These are phyloP conservation scores for Melanotaenia maccullochi DNA, from an alignment of 2,797 vertebrate species.

Conservation along the genomic window DNA sequence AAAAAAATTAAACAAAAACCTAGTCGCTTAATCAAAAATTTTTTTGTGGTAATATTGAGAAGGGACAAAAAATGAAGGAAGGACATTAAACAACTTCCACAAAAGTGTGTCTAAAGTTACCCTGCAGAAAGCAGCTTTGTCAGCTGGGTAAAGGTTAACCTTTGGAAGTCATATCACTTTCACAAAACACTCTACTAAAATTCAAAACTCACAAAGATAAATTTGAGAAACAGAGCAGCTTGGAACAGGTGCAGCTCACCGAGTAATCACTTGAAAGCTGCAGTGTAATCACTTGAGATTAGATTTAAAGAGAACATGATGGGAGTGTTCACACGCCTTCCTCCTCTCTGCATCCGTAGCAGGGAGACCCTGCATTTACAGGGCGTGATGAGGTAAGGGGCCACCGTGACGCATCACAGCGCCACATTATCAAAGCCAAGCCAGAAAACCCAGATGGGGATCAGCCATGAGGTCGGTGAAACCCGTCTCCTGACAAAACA, in stretches of 20 bases:
- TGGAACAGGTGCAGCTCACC: conserved; percentile 57
- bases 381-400: conserved; percentile 41
- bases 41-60: too few relatives aligned
- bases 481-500: conserved; percentile 87
- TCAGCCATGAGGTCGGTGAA: conserved; percentile 75
- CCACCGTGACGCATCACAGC: conserved; percentile 28
- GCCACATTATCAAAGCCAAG: conserved; percentile 60
- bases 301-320: conserved; percentile 43
- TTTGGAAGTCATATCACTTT: conserved; percentile 28
- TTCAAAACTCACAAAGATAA: conserved; percentile 16
- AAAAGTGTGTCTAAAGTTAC: neutral
- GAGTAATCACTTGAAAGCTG: conserved; percentile 46
- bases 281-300: conserved; percentile 63
- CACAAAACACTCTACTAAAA: conserved; percentile 12
- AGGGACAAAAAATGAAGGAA: too few relatives aligned
- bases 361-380: conserved; percentile 47
- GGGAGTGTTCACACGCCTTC: conserved; percentile 34
- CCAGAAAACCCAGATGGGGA: conserved; percentile 75
- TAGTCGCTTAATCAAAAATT: too few relatives aligned
- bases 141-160: conserved; percentile 30
- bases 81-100: too few relatives aligned
- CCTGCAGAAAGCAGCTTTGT: conserved; percentile 6
- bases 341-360: conserved; percentile 32
- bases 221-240: conserved; percentile 46
- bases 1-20: neutral